Conservation (phyloP, 2,797 vertebrate species). For the Brachyalestes nurse region DNA sequence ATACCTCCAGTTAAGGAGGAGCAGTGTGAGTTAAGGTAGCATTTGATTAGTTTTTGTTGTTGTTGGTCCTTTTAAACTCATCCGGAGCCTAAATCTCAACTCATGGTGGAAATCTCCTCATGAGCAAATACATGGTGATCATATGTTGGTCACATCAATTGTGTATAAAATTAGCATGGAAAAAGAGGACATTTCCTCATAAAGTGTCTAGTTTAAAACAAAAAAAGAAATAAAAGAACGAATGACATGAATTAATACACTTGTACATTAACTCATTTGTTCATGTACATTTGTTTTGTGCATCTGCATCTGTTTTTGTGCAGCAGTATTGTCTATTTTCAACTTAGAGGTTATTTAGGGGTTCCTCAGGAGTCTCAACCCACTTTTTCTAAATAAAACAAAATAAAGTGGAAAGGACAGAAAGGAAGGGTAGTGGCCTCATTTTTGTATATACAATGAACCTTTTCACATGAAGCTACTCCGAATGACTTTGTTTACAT, state of each 20-base stretch:
- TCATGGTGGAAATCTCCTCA: not conserved
- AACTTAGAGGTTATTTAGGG: not conserved
- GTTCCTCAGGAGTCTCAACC: constrained; percentile 4
- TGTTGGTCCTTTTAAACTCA: not conserved
- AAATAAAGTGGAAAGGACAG: not conserved
- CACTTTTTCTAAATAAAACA: constrained; percentile 16
- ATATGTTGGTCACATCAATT: too few species aligned
- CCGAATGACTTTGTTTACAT: too few species aligned
- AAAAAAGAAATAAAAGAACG: too few species aligned
- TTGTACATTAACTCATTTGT: too few species aligned
- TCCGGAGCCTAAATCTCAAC: not conserved
- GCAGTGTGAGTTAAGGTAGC: too few species aligned
- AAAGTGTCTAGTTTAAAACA: too few species aligned
- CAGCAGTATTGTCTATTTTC: not conserved
- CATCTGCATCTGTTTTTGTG: too few species aligned
- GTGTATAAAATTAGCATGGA: too few species aligned
- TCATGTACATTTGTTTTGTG: too few species aligned
- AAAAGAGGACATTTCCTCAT: too few species aligned
- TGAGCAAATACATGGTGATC: not conserved
- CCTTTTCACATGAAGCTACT: too few species aligned
- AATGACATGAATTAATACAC: too few species aligned
- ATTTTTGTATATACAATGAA: not conserved
- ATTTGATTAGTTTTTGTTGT: not conserved
- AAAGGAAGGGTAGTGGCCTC: not conserved
- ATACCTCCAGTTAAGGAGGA: not conserved